Conservation (phyloP, 2,888 invertebrate species). For the Campopleginae sp. region DNA sequence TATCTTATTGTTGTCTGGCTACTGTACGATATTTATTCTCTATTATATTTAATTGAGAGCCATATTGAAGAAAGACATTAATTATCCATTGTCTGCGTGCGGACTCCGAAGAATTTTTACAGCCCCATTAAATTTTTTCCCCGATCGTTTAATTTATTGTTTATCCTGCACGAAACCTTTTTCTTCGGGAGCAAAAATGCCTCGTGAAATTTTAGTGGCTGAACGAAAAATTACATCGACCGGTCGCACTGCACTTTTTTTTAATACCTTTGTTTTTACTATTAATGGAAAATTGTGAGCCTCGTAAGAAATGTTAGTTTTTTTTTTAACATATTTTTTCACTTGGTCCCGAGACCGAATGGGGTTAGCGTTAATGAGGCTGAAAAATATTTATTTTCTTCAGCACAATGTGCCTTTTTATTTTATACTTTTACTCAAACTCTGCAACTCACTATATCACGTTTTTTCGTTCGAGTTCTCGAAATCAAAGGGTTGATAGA, state of each 20-base stretch:
- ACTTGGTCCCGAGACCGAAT: conserved; percentile 34
- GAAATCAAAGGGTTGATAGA: conserved; percentile 25
- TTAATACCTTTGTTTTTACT: background rate
- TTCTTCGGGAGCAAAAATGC: background rate
- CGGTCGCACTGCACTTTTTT: background rate
- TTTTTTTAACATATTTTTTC: conserved; percentile 9
- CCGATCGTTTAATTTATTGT: background rate
- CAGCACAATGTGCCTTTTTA: background rate
- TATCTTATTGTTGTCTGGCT: background rate
- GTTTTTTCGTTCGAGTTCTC: conserved; percentile 35
- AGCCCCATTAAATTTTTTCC: background rate
- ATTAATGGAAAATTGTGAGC: background rate
- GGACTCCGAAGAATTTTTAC: background rate
- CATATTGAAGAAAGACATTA: background rate
- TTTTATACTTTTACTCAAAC: conserved; percentile 27
- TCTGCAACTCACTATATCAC: conserved; percentile 28
- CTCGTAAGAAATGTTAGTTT: conserved; percentile 3
- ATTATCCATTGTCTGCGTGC: background rate
- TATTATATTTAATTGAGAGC: background rate
- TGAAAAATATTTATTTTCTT: conserved; percentile 43
- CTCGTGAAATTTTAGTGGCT: background rate
- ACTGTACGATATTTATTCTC: background rate
- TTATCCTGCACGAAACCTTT: background rate
- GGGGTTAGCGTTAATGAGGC: conserved; percentile 60
- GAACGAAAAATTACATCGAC: background rate